Evolutionary conservation across 2,113 vertebrate genomes (phyloP).

Genomic region (Suricata suricatta): DNA sequence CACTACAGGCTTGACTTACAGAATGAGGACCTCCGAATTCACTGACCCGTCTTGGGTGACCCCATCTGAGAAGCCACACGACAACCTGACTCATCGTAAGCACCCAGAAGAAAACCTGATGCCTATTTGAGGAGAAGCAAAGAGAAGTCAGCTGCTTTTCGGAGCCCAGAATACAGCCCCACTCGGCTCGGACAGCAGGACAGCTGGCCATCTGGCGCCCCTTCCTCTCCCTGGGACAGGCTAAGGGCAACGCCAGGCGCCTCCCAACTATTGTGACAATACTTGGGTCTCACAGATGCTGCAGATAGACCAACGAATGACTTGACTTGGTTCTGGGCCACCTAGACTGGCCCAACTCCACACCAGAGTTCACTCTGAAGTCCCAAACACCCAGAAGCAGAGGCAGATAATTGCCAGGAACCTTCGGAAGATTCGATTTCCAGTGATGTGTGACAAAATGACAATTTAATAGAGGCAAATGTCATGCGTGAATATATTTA

Average conservation of each 20-base stretch:
- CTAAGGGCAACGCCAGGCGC: neutral
- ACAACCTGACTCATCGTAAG: neutral
- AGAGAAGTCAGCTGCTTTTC: neutral
- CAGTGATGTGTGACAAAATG: neutral
- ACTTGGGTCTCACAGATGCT: neutral
- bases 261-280: neutral
- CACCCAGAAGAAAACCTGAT: neutral
- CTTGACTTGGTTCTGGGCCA: neutral
- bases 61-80: neutral
- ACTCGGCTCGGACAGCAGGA: fast-evolving
- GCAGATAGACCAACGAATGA: neutral
- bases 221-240: fast-evolving
- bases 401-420: neutral
- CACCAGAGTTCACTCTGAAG: neutral
- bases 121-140: neutral
- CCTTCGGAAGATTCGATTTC: neutral
- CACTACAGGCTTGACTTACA: neutral
- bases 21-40: neutral
- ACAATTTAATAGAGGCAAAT: neutral
- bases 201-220: fast-evolving
- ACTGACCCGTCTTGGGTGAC: neutral
- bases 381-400: neutral
- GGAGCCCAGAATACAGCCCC: neutral
- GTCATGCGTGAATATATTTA: slow-evolving; percentile 50
- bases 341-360: fast-evolving